Percentiles rank a stretch among this genome's conserved stretches.
Conservation (phyloP, 2,113 vertebrate species). For the Mormoops blainvillei region DNA sequence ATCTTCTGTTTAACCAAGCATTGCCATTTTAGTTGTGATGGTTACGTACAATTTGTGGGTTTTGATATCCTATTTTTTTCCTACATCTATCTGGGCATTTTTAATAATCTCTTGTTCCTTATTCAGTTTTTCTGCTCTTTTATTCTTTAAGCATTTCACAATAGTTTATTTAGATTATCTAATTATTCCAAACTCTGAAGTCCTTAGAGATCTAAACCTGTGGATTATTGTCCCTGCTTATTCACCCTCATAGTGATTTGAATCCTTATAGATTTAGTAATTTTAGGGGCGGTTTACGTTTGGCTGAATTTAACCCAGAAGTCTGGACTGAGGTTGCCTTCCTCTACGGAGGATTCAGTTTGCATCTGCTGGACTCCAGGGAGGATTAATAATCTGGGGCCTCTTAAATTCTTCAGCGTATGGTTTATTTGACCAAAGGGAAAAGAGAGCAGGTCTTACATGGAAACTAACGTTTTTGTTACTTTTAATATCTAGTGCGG, state of each 20-base stretch:
- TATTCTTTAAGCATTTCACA: conserved; percentile 8
- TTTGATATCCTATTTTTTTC: background rate
- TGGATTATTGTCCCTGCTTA: background rate
- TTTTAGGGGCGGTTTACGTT: background rate
- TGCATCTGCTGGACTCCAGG: background rate
- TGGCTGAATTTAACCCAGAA: conserved; percentile 12
- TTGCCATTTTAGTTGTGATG: background rate
- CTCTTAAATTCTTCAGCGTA: background rate
- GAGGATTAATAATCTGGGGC: background rate
- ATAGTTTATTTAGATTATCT: background rate
- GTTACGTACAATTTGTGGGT: background rate
- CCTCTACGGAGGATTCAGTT: background rate
- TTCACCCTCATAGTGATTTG: background rate
- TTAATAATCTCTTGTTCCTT: background rate
- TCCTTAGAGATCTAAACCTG: conserved; percentile 5
- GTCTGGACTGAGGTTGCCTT: background rate
- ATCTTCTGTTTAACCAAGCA: background rate
- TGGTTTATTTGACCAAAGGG: background rate
- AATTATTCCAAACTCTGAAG: background rate
- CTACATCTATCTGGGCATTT: background rate
- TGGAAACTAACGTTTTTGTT: background rate
- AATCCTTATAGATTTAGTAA: background rate
- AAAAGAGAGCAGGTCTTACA: background rate
- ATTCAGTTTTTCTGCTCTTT: background rate
- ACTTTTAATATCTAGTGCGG: background rate